Base-by-base conservation (phyloP, 2,888 invertebrate genomes). In the Eumacrocentrus americanus region DNA sequence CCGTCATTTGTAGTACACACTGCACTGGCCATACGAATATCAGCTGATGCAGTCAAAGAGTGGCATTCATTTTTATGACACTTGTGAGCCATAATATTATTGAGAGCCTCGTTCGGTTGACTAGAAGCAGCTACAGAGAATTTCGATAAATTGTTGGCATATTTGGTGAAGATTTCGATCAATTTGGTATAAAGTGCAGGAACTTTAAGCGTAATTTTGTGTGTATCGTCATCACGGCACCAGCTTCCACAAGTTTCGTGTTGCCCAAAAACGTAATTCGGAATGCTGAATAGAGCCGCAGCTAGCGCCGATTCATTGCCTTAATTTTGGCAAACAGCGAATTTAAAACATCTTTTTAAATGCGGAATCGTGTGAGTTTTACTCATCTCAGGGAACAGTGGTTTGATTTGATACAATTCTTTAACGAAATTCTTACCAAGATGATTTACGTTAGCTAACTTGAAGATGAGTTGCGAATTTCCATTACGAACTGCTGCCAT, bases 1-100 rank as follows among this genome's bases (percentile, higher is more conserved):
- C 65, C 62, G 22, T 62, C 60, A 52, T 62, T 62, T 38, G 54
- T 60, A 5, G 18, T 42, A 35, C 38, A 47, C 2, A 65, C 58
- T 7, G 56, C 25, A 14, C 58, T 65, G 7, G 65, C 62, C 20
- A 60, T 35, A 9, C 62, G 52, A 44, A 34, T 58, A 56, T 56
- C 53, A 16, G 37, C 44, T 3, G 60, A 58, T 52, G 51, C 60
- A 37, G 58, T 56, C 5, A 35, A 35, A 25, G 52, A 55, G 34
- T 58, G 56, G 38, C 62, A 62, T 12, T 35, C 9, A 37, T 55
- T 65, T 61, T 71, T 68, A 1, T 65, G 65, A 6, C 66, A 54
- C 65, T 71, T 70, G 25, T 70, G 70, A 20, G 70, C 67, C 58
- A 68, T 67, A 18, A 68, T 67, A 47, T 61, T 66, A 22, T 70